Base-by-base conservation (phyloP, 2,888 invertebrate genomes). In the Oeneis ivallda region DNA sequence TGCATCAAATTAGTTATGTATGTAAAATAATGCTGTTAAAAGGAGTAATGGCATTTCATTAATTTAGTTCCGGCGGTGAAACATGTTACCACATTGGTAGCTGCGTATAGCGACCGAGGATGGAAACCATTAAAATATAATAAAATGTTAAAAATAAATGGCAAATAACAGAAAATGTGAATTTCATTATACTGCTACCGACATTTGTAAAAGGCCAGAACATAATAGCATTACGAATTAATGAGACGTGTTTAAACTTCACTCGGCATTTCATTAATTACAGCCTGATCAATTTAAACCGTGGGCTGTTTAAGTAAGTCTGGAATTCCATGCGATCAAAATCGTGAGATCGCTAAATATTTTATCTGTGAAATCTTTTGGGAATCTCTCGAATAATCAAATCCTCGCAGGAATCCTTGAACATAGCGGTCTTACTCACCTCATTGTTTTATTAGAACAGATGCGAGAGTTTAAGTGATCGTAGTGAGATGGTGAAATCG, bases 401-500 rank as follows among this genome's bases (percentile, higher is more conserved):
- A 39, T 50, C 41, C 15, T 54, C 10, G 41, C 62, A n/a, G 59
- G 13, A 65, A 68, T 62, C 37, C 37, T 53, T 37, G n/a, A 50
- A 32, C 26, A 62, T 19, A 17, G 11, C 6, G 10, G 19, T 56
- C 37, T 43, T 32, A 47, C 60, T 63, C 64, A 64, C 66, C 63
- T 66, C 52, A 67, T 67, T 54, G 63, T 70, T 72, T 74, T 71
- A 66, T 67, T 69, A 73, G 67, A 69, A 71, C 79, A 83, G 79
- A 81, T 83, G 82, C 76, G 75, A 71, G 74, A 79, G 79, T 83
- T 82, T 78, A 78, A 83, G 79, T 83, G 82, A 81, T 85, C 80
- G 84, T 84, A 80, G 77, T 72, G 77, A 84, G 77, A 84, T 84
- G 79, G 84, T 73, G 82, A 87, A 89, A 87, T 87, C 84, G 81